phyloP scores from a whole-genome alignment of 1,140 invertebrate genomes.

The Acyrthosiphon pisum region DNA sequence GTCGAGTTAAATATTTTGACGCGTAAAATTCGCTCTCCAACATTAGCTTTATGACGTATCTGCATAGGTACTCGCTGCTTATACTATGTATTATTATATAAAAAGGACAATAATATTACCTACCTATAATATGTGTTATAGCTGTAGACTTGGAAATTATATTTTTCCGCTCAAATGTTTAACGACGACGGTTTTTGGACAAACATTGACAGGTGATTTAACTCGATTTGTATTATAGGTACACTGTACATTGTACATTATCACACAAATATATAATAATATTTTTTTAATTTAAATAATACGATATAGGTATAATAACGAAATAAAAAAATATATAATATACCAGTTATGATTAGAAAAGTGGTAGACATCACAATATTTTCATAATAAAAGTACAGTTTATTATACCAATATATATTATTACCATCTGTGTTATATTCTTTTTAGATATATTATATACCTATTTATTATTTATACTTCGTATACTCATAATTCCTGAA shows the following conservation, averaged over 20 bases:
- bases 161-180: neutral
- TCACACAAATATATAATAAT: neutral
- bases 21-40: conserved; percentile 4
- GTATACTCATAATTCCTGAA: too few relatives aligned
- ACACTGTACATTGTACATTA: too few relatives aligned
- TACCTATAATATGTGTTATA: neutral
- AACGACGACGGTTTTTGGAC: neutral
- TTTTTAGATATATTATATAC: too few relatives aligned
- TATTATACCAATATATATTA: too few relatives aligned
- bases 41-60: neutral
- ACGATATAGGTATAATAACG: neutral
- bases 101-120: neutral
- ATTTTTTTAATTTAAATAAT: neutral
- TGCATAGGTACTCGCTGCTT: neutral
- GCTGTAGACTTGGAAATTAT: neutral
- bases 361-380: too few relatives aligned
- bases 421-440: too few relatives aligned
- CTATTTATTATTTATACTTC: too few relatives aligned
- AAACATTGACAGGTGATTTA: neutral
- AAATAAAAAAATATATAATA: neutral
- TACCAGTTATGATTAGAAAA: too few relatives aligned
- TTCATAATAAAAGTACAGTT: too few relatives aligned
- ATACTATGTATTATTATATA: neutral
- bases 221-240: neutral
- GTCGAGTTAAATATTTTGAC: neutral